These are phyloP conservation scores for Aphidius colemani DNA, from an alignment of 2,888 invertebrate genomes.

Conservation along the genomic window DNA sequence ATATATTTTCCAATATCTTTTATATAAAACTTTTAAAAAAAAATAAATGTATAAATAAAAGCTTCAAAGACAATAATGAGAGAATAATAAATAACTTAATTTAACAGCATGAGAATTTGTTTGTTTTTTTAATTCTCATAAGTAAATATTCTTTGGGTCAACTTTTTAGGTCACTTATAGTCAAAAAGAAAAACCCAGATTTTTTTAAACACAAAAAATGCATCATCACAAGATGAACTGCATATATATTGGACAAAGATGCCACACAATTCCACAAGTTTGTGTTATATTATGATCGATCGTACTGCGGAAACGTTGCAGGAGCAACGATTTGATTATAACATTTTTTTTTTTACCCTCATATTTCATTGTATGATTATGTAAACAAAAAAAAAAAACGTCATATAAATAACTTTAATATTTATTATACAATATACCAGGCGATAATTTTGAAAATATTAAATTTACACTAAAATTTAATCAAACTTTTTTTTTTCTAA, in stretches of 20 bases:
- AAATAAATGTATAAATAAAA: not conserved
- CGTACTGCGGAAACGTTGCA: slow-evolving; percentile 29
- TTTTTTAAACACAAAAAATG: not conserved
- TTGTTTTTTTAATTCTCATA: not conserved
- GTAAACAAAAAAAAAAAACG: too few species aligned
- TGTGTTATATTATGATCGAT: slow-evolving; percentile 30
- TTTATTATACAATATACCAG: too few species aligned
- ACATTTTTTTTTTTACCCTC: not conserved
- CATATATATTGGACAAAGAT: not conserved
- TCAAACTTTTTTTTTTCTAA: not conserved
- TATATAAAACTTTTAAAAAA: not conserved
- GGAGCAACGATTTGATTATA: slow-evolving; percentile 15
- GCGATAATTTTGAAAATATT: not conserved
- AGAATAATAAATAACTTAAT: too few species aligned
- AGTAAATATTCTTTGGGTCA: not conserved
- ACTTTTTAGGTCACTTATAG: not conserved
- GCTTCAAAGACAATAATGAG: not conserved
- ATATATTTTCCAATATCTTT: not conserved
- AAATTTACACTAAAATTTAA: not conserved
- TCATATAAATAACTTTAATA: too few species aligned
- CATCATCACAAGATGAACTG: slow-evolving; percentile 7
- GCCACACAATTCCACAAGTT: slow-evolving; percentile 15
- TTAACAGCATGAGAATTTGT: not conserved
- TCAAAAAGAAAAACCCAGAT: not conserved
- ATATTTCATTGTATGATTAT: too few species aligned